Percentiles rank a stretch among this genome's conserved stretches.
phyloP scores from a whole-genome alignment of 2,113 vertebrate genomes.

The Leptobrachium ailaonicum region DNA sequence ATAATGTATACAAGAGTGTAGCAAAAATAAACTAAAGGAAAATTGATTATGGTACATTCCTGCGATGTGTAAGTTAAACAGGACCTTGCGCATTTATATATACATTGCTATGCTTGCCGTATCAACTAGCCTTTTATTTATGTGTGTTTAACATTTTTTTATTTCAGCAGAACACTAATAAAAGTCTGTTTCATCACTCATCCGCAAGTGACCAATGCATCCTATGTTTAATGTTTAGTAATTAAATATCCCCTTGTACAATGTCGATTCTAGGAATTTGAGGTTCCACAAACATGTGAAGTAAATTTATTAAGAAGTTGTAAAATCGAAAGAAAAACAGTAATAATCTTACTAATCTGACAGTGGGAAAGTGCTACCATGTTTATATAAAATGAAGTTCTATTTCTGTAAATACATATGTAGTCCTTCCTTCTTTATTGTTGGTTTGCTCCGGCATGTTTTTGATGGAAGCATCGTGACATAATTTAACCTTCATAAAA shows the following conservation, averaged over 20 bases:
- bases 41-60: slow-evolving; percentile 34
- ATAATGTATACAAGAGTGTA: slow-evolving; percentile 28
- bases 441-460: no score
- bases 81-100: slow-evolving; percentile 11
- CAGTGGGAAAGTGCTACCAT: no score
- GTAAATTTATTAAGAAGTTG: no score
- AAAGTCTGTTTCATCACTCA: neutral
- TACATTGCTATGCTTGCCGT: neutral
- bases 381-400: no score
- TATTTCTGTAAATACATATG: no score
- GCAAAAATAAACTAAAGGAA: slow-evolving; percentile 42
- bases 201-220: neutral
- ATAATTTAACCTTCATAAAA: no score
- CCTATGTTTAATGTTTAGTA: neutral
- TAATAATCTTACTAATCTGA: no score
- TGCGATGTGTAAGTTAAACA: slow-evolving; percentile 35
- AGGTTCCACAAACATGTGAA: no score
- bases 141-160: neutral
- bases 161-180: neutral
- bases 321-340: no score
- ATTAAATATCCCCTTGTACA: neutral
- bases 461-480: no score
- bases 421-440: no score
- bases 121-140: neutral
- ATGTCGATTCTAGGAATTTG: neutral